Conservation (phyloP, 2,113 vertebrate genomes). For the Aptenodytes forsteri region DNA sequence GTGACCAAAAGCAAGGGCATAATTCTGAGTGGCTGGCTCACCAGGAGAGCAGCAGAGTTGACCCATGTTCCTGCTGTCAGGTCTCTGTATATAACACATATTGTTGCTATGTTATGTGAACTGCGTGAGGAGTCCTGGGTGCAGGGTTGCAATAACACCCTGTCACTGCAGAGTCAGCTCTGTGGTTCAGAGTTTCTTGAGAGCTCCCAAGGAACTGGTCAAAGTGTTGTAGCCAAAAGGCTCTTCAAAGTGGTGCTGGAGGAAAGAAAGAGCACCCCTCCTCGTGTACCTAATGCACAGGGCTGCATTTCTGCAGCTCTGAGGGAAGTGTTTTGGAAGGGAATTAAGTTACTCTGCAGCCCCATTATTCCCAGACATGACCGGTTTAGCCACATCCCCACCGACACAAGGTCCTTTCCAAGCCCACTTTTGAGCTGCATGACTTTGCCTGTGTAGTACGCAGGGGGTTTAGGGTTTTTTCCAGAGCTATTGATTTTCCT, state of each 20-base stretch:
- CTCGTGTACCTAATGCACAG: fast-evolving
- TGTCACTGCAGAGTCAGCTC: background rate
- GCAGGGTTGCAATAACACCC: background rate
- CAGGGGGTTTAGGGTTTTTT: background rate
- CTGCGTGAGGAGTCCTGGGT: background rate
- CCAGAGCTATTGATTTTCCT: background rate
- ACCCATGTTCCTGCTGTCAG: background rate
- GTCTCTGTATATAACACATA: background rate
- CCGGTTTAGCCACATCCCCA: background rate
- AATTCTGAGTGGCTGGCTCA: background rate
- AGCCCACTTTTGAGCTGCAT: background rate
- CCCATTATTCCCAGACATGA: background rate
- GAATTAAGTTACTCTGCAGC: background rate
- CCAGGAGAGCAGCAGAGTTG: fast-evolving
- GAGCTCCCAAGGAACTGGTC: fast-evolving
- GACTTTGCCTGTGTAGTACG: background rate
- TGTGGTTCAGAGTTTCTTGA: background rate
- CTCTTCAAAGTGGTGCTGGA: background rate
- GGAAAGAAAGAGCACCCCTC: background rate
- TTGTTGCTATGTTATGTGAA: background rate
- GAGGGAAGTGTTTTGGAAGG: background rate
- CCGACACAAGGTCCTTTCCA: background rate
- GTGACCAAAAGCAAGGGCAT: background rate
- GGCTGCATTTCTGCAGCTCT: background rate
- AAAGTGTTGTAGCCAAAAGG: background rate